Evolutionary conservation across 2,113 vertebrate genomes (phyloP).

Genomic region (Otocyon megalotis): DNA sequence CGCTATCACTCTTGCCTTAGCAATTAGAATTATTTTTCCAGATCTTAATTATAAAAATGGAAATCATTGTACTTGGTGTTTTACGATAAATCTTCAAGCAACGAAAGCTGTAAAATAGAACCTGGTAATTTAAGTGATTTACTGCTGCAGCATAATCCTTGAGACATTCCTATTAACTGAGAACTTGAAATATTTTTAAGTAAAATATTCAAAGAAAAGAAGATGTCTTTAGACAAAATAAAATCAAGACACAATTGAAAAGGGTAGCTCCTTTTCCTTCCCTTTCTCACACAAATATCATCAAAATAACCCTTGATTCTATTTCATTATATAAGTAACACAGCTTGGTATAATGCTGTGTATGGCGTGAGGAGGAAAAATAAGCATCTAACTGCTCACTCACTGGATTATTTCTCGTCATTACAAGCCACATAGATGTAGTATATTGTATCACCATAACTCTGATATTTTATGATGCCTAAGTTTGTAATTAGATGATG

Average conservation of each 20-base stretch:
- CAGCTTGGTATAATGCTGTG: neutral
- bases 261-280: neutral
- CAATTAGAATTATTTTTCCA: slow-evolving; percentile 51
- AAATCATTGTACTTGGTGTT: slow-evolving; percentile 49
- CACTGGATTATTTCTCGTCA: neutral
- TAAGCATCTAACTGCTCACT: neutral
- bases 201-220: slow-evolving; percentile 60
- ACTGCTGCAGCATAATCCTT: neutral
- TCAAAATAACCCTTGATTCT: neutral
- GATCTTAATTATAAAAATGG: slow-evolving; percentile 62
- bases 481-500: neutral
- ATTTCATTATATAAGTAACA: neutral
- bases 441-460: neutral
- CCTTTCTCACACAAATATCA: neutral
- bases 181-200: neutral
- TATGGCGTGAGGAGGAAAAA: neutral
- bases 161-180: slow-evolving; percentile 18
- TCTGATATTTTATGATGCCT: neutral
- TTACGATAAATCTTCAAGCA: slow-evolving; percentile 70
- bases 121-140: slow-evolving; percentile 42
- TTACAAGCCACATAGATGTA: neutral
- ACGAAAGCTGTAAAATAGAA: slow-evolving; percentile 47
- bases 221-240: neutral
- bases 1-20: slow-evolving; percentile 1
- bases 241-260: neutral